Conservation (phyloP, 2,113 vertebrate species). For the Eira barbara region DNA sequence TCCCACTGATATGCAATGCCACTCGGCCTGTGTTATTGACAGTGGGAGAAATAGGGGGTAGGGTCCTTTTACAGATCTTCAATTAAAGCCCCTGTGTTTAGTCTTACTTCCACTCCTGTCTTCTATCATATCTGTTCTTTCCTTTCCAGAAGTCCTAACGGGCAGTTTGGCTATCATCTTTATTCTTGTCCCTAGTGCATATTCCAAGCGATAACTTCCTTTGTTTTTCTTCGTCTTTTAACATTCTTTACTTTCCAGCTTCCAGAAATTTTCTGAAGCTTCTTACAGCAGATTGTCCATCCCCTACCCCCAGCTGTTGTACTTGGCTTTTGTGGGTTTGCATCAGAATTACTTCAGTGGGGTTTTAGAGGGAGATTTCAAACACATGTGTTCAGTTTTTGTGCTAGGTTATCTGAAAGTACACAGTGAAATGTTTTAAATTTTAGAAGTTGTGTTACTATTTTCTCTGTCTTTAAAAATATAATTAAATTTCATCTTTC, state of each 20-base stretch:
- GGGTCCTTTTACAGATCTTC: background rate
- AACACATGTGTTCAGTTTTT: background rate
- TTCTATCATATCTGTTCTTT: background rate
- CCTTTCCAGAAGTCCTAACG: background rate
- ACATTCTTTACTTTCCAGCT: background rate
- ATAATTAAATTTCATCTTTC: slow-evolving; percentile 3
- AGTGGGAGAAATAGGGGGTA: background rate
- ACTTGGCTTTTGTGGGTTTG: background rate
- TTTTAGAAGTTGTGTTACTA: background rate
- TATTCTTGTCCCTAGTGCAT: background rate
- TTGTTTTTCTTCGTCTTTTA: background rate
- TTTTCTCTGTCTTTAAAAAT: slow-evolving; percentile 43
- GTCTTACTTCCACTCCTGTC: background rate
- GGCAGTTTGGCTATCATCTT: background rate
- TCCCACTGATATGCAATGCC: background rate
- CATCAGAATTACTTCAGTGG: background rate
- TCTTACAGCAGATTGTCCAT: background rate
- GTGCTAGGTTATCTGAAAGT: slow-evolving; percentile 10
- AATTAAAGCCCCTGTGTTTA: background rate
- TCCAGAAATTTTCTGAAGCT: background rate
- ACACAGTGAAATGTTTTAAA: slow-evolving; percentile 31
- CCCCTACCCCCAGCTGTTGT: too few relatives aligned
- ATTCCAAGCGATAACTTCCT: background rate
- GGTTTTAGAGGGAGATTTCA: background rate
- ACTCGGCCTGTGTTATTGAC: background rate